These are phyloP conservation scores for Sebastes paucispinis DNA, from an alignment of 2,797 vertebrate genomes.

Conservation along the genomic window DNA sequence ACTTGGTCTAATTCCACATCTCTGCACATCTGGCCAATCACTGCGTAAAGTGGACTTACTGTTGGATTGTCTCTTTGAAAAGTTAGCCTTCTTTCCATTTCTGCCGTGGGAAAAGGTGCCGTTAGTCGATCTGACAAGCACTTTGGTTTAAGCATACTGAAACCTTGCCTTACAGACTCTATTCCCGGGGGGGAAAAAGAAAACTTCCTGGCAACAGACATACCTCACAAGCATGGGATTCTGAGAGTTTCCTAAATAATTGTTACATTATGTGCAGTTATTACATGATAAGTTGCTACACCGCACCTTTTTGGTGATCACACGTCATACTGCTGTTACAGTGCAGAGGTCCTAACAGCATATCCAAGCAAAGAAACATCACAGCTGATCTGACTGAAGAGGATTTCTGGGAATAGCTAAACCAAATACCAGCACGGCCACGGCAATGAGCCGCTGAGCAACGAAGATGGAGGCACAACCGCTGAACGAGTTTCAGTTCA, in stretches of 20 bases:
- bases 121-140: background rate
- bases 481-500: background rate
- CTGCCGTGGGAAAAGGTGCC: fast-evolving
- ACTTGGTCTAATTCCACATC: too few species aligned
- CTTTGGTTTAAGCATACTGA: background rate
- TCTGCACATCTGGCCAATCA: too few species aligned
- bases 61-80: background rate
- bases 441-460: too few species aligned
- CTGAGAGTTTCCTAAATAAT: background rate
- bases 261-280: too few species aligned
- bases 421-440: background rate
- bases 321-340: background rate
- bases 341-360: background rate
- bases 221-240: background rate
- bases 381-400: background rate
- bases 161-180: background rate
- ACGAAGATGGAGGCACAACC: background rate
- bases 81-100: too few species aligned
- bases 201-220: background rate
- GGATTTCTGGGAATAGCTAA: background rate
- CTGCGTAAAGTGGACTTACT: too few species aligned
- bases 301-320: background rate
- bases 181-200: background rate
- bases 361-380: background rate
- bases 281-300: too few species aligned